A percentile compares a stretch with the other conserved stretches of the same genome.
Evolutionary conservation across 2,888 invertebrate genomes (phyloP).

Genomic region (Leucophora obtusa): DNA sequence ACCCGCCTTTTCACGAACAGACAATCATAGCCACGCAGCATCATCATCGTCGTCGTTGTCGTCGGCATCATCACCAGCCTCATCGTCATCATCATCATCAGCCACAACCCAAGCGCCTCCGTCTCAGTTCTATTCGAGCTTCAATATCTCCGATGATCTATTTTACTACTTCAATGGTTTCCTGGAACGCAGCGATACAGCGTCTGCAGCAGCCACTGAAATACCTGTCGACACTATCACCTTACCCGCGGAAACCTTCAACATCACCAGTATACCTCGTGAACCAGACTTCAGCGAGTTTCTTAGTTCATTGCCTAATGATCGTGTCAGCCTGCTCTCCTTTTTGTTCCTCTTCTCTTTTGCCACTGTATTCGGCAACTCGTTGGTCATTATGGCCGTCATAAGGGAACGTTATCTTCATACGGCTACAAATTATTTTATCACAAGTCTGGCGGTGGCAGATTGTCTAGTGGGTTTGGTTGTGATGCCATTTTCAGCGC

Average conservation of each 20-base stretch:
- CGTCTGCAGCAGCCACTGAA: slow-evolving; percentile 37
- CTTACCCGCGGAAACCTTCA: slow-evolving; percentile 56
- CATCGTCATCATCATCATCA: slow-evolving; percentile 10
- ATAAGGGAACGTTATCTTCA: slow-evolving; percentile 94
- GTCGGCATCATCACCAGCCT: slow-evolving; percentile 9
- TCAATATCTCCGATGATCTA: slow-evolving; percentile 77
- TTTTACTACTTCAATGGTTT: slow-evolving; percentile 76
- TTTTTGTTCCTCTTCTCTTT: slow-evolving; percentile 92
- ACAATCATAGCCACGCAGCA: slow-evolving; percentile 67
- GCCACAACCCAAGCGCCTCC: slow-evolving; percentile 54
- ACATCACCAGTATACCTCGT: slow-evolving; percentile 67
- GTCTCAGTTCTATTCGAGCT: slow-evolving; percentile 74
- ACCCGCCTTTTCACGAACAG: slow-evolving; percentile 62
- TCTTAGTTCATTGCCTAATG: slow-evolving; percentile 81
- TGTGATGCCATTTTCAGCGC: slow-evolving; percentile 98
- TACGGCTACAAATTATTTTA: slow-evolving; percentile 98
- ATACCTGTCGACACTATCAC: slow-evolving; percentile 65
- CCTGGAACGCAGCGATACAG: slow-evolving; percentile 54
- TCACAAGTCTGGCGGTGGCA: slow-evolving; percentile 97
- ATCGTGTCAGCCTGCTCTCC: slow-evolving; percentile 87
- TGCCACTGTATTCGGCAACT: slow-evolving; percentile 96
- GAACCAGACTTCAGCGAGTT: slow-evolving; percentile 77
- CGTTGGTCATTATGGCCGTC: slow-evolving; percentile 95
- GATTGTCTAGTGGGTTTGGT: slow-evolving; percentile 97
- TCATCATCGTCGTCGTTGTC: slow-evolving; percentile 24